Conservation (phyloP, 2,113 vertebrate species). For the Stomatorhinus ivindoensis region DNA sequence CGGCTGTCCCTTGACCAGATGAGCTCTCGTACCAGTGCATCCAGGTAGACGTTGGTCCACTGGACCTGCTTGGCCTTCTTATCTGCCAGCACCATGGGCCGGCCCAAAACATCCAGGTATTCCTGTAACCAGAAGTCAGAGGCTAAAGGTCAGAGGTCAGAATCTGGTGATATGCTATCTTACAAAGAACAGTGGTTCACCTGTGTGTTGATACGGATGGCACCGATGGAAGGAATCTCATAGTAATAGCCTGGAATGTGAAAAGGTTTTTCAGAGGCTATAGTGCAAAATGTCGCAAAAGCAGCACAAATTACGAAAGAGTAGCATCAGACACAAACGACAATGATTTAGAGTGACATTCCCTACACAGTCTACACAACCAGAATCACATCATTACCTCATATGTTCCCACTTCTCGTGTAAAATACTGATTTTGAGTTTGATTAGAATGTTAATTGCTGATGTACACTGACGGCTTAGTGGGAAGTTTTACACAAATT, state of each 20-base stretch:
- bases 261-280: not conserved
- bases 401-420: not conserved
- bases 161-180: not conserved
- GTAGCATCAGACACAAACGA: not conserved
- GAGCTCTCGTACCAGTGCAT: conserved; percentile 76
- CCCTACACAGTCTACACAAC: not conserved
- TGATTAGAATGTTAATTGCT: not conserved
- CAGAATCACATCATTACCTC: not conserved
- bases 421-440: not conserved
- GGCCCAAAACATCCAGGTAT: conserved; percentile 91
- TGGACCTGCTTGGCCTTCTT: conserved; percentile 82
- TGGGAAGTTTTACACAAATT: not conserved
- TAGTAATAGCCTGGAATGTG: conserved; percentile 70
- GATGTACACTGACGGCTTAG: not conserved
- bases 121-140: conserved; percentile 60
- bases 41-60: conserved; percentile 96
- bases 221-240: conserved; percentile 74
- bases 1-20: not conserved
- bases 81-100: conserved; percentile 87
- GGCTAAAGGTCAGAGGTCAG: not conserved
- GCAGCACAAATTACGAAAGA: not conserved
- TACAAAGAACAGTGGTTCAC: conserved; percentile 36
- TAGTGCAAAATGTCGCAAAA: not conserved
- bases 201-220: conserved; percentile 77
- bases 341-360: not conserved